A percentile compares a stretch with the other conserved stretches of the same genome.
Evolutionary conservation across 2,113 vertebrate species (phyloP).

Genomic region (Micromys minutus): DNA sequence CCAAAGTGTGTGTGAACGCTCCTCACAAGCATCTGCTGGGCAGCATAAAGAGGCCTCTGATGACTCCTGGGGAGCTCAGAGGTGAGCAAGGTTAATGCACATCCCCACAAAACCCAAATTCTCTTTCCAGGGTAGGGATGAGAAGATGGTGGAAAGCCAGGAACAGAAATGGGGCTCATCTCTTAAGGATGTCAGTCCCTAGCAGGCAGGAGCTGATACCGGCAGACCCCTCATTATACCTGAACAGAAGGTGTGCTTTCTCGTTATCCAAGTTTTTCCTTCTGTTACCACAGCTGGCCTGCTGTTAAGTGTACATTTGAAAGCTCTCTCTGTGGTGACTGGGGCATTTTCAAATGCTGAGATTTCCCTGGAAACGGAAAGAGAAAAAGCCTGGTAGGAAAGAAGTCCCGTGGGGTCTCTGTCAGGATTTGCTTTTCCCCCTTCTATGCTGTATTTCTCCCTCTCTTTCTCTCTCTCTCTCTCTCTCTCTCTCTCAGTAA

Average conservation of each 20-base stretch:
- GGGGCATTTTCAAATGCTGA: background rate
- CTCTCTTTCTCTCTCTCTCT: background rate
- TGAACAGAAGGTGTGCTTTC: conserved; percentile 8
- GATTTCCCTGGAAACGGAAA: background rate
- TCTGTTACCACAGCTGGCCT: background rate
- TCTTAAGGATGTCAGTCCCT: background rate
- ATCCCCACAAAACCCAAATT: no score
- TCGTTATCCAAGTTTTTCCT: background rate
- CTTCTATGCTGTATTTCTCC: background rate
- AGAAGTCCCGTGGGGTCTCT: background rate
- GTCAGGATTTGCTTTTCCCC: background rate
- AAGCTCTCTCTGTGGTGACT: background rate
- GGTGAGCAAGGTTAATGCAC: background rate
- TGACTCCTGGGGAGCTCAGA: background rate
- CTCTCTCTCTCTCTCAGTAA: background rate
- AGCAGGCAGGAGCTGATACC: background rate
- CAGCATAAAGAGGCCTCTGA: background rate
- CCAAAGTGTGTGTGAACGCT: background rate
- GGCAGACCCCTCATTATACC: background rate
- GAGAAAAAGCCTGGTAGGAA: background rate
- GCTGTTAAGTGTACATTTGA: background rate
- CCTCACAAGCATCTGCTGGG: background rate
- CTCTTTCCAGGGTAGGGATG: background rate
- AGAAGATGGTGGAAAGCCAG: accelerated
- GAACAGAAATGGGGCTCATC: background rate